Base-by-base conservation (phyloP, 2,113 vertebrate genomes). In the Marmota flaviventris region DNA sequence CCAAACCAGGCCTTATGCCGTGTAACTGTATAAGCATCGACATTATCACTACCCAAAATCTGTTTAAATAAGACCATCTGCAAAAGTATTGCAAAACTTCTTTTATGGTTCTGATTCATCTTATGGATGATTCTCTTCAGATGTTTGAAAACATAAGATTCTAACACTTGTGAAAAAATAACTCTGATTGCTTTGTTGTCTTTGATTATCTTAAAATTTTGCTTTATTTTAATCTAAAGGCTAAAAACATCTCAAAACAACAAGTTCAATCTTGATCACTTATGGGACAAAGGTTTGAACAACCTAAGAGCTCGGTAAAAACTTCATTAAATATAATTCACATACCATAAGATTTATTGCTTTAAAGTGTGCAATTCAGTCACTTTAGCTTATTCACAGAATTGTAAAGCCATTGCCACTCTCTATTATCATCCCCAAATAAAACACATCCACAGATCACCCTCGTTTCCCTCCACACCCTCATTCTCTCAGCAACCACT, bases 121-220 rank as follows among this genome's bases (percentile, higher is more conserved):
- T 72, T 79, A 87, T 86, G 63, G 70, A 37, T 85, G 91, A 92
- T 90, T 93, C 13, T 37, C 79, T 69, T 97, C 42, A 45, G 91
- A 92, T 93, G 65, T 91, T 88, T 97, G 96, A 63, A 96, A 98
- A 97, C 88, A 92, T 8, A 22, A 81, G 77, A 89, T 85, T 92
- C n/a, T 22, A 92, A 48, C 90, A 53, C 45, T 51, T 85, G 61
- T 73, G 63, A 61, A 87, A 94, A 94, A 96, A 81, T 69, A 61
- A 17, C 75, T 77, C 61, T 32, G 24, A 51, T 51, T 75, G 76
- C 72, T 88, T 96, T 90, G 42, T 92, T 91, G 53, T 86, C 51
- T 85, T 89, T 82, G 53, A 63, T 65, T 85, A 72, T 82, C 93
- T 95, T 32, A 34, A n/a, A 85, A 51, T 51, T 13, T 53, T 53